Conservation (phyloP, 2,797 vertebrate species). For the Coluber constrictor region DNA sequence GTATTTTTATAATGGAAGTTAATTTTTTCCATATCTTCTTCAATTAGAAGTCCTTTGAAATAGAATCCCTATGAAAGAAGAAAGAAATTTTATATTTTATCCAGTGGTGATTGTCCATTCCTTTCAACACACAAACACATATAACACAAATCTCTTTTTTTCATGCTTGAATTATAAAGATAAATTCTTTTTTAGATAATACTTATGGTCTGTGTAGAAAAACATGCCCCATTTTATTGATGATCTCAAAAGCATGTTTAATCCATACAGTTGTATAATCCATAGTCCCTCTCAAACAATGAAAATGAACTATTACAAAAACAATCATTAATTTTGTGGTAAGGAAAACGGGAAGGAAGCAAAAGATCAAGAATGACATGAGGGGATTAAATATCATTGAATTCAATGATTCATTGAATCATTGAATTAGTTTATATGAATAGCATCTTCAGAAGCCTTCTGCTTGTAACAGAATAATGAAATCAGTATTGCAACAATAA, state of each 20-base stretch:
- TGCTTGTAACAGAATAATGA: neutral
- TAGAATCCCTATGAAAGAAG: conserved; percentile 67
- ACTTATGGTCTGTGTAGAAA: neutral
- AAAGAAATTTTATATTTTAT: conserved; percentile 26
- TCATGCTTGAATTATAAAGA: neutral
- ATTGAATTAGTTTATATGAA: neutral
- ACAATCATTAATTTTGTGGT: neutral
- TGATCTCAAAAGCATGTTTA: neutral
- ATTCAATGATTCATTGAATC: too few species aligned
- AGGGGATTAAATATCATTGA: neutral
- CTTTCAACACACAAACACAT: neutral
- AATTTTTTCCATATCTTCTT: conserved; percentile 43
- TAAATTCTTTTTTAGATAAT: neutral
- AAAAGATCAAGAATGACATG: neutral
- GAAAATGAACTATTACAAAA: neutral
- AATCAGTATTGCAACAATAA: neutral
- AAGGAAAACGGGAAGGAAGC: neutral
- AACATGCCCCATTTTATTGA: neutral
- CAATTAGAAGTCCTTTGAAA: conserved; percentile 62
- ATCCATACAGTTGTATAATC: neutral
- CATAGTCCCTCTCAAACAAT: neutral
- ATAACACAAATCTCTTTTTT: neutral
- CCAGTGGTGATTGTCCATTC: neutral
- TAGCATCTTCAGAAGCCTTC: neutral
- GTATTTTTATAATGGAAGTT: conserved; percentile 52